These are phyloP conservation scores for Formicarius rufipectus DNA, from an alignment of 2,113 vertebrate genomes.

Conservation along the genomic window DNA sequence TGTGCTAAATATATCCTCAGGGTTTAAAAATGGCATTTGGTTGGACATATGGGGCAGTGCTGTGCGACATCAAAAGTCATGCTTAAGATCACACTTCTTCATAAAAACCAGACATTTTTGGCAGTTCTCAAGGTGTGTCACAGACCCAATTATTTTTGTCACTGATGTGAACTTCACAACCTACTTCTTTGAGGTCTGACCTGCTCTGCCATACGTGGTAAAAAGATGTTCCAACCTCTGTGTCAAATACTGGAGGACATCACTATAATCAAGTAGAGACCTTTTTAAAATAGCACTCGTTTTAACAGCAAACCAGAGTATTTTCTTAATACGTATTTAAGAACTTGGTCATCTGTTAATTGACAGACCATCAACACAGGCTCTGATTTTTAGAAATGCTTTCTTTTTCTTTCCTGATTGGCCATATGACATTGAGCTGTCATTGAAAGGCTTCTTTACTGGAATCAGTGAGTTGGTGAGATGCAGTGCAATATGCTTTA, in stretches of 20 bases:
- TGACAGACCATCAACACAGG: background rate
- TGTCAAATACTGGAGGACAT: background rate
- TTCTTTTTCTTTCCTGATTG: background rate
- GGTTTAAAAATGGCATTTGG: slow-evolving; percentile 63
- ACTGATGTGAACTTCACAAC: background rate
- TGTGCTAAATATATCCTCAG: slow-evolving; percentile 48
- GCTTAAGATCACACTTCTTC: background rate
- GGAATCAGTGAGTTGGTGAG: background rate
- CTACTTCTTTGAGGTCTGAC: background rate
- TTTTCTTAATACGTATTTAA: background rate
- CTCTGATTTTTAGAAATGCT: background rate
- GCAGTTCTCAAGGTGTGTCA: slow-evolving; percentile 14
- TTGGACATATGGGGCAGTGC: slow-evolving; percentile 50
- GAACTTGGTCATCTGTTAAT: background rate
- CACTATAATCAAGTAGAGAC: background rate
- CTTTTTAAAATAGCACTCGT: background rate
- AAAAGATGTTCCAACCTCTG: background rate
- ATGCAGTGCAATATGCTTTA: background rate
- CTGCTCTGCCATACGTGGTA: background rate
- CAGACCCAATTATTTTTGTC: background rate
- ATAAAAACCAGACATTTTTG: background rate
- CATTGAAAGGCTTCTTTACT: background rate
- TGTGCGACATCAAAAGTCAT: background rate
- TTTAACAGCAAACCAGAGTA: background rate
- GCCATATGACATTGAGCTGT: slow-evolving; percentile 4